These are phyloP conservation scores for Drosophila setosimentum DNA, from an alignment of 2,888 invertebrate species.

Conservation along the genomic window DNA sequence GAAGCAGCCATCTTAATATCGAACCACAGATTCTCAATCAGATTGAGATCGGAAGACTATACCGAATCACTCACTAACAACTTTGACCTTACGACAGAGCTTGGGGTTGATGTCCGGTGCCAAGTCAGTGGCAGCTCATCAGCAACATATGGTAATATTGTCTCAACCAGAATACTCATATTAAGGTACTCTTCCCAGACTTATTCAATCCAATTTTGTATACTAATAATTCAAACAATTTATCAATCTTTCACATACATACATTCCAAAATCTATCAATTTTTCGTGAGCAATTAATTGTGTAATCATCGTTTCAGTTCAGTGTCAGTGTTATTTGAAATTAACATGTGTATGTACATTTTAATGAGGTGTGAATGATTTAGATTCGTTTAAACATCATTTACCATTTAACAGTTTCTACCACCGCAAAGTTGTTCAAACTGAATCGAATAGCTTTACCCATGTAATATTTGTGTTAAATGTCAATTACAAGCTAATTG, in stretches of 20 bases:
- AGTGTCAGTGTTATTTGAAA: background rate
- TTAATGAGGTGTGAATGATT: background rate
- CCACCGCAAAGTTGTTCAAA: too few relatives aligned
- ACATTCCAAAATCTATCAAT: background rate
- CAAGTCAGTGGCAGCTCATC: background rate
- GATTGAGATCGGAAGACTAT: too few relatives aligned
- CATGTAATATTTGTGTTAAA: background rate
- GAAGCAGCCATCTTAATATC: too few relatives aligned
- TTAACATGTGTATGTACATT: background rate
- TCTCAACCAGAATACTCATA: background rate
- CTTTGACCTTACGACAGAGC: too few relatives aligned
- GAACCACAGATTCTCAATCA: too few relatives aligned
- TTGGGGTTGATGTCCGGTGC: too few relatives aligned
- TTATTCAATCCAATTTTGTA: background rate
- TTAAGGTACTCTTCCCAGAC: background rate
- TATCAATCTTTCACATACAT: background rate
- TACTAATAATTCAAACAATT: background rate
- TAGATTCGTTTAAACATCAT: background rate
- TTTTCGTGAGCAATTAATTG: background rate
- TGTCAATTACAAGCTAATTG: background rate
- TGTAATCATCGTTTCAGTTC: background rate
- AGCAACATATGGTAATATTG: background rate
- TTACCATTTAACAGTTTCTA: background rate
- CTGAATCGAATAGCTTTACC: background rate
- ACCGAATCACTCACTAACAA: too few relatives aligned